These are phyloP conservation scores for Polylopha cassiicola DNA, from an alignment of 2,888 invertebrate species.

Conservation along the genomic window DNA sequence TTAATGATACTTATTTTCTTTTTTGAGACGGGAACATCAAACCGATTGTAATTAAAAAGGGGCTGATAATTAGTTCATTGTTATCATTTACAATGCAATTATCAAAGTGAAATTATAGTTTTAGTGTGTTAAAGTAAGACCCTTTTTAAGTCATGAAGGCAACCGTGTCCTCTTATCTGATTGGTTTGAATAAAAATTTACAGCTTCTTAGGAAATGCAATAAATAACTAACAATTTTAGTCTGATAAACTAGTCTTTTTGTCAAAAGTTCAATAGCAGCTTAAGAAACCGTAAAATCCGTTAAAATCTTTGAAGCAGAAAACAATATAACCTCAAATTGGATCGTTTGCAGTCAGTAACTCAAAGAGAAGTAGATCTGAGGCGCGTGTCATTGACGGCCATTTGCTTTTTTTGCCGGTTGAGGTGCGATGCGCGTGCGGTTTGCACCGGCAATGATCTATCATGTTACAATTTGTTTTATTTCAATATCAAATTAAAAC, in stretches of 20 bases:
- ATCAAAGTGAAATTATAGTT: slow-evolving; percentile 25
- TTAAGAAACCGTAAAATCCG: no score
- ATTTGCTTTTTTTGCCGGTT: slow-evolving; percentile 9
- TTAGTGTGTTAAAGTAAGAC: slow-evolving; percentile 2
- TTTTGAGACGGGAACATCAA: slow-evolving; percentile 53
- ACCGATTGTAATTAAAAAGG: slow-evolving; percentile 45
- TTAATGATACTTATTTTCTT: slow-evolving; percentile 26
- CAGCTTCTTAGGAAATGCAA: no score
- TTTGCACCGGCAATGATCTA: slow-evolving; percentile 7
- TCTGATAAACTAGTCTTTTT: no score
- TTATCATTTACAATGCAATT: slow-evolving; percentile 51
- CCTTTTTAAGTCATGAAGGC: no score
- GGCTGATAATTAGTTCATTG: slow-evolving; percentile 50
- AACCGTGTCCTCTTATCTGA: no score
- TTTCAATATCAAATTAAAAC: no score
- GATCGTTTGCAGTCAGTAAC: slow-evolving; percentile 3
- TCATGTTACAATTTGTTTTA: not conserved
- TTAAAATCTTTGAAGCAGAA: slow-evolving; percentile 1
- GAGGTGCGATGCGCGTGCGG: slow-evolving; percentile 9
- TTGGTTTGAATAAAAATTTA: no score
- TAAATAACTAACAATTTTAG: no score
- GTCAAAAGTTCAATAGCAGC: no score
- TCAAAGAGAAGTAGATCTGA: slow-evolving; percentile 5
- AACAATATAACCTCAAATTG: slow-evolving; percentile 8
- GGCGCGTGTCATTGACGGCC: slow-evolving; percentile 9